Conservation (phyloP, 2,797 vertebrate genomes). For the Macroramphosus scolopax region DNA sequence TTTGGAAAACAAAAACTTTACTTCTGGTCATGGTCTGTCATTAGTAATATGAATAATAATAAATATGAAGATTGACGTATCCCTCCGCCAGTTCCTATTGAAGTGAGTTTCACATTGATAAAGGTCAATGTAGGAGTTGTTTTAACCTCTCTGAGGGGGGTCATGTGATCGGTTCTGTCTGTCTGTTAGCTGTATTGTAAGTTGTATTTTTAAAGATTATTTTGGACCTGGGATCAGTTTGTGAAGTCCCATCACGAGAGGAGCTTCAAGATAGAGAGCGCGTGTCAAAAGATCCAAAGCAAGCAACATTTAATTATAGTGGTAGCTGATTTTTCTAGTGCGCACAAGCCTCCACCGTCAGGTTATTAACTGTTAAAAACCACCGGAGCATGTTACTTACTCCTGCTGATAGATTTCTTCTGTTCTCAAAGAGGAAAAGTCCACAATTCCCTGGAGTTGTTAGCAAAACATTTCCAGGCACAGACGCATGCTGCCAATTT, state of each 20-base stretch:
- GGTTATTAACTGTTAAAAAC: conserved; percentile 67
- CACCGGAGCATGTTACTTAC: conserved; percentile 67
- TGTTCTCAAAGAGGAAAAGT: conserved; percentile 52
- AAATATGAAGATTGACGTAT: too few relatives aligned
- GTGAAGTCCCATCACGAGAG: too few relatives aligned
- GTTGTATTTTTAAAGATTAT: too few relatives aligned
- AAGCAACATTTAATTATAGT: conserved; percentile 46
- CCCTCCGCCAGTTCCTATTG: too few relatives aligned
- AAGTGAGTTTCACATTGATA: too few relatives aligned
- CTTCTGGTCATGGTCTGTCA: too few relatives aligned
- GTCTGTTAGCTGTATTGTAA: too few relatives aligned
- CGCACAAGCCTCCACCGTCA: conserved; percentile 31
- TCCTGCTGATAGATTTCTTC: conserved; percentile 68
- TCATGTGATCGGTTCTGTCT: too few relatives aligned
- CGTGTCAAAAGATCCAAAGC: conserved; percentile 7
- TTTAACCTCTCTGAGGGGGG: too few relatives aligned
- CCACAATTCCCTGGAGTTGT: conserved; percentile 69
- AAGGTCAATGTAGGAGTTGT: too few relatives aligned
- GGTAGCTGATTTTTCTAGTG: conserved; percentile 52
- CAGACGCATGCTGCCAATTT: conserved; percentile 66
- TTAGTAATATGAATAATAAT: too few relatives aligned
- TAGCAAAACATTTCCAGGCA: conserved; percentile 67
- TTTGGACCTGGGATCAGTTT: background rate
- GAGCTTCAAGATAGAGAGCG: conserved; percentile 7
- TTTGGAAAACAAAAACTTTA: too few relatives aligned